Evolutionary conservation across 2,888 invertebrate genomes (phyloP).

Genomic region (Eristalis tenax): DNA sequence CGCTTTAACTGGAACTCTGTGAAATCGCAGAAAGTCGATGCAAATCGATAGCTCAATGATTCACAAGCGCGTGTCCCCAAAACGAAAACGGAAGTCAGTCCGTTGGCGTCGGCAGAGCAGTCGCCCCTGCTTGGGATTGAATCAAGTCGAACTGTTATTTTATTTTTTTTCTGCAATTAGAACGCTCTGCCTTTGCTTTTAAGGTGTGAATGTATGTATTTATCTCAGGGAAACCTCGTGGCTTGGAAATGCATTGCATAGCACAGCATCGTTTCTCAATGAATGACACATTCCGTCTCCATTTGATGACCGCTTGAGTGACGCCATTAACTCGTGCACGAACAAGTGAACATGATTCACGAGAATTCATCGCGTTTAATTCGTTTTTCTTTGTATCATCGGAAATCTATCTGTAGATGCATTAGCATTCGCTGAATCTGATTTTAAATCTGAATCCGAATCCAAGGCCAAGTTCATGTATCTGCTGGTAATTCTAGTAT

Average conservation of each 20-base stretch:
- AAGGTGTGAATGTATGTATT: background rate
- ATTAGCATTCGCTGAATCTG: slow-evolving; percentile 25
- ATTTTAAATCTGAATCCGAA: background rate
- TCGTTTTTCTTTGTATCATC: slow-evolving; percentile 23
- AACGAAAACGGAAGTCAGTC: slow-evolving; percentile 31
- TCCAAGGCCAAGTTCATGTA: slow-evolving; percentile 56
- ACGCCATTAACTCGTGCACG: background rate
- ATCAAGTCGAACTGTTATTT: slow-evolving; percentile 4
- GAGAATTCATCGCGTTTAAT: slow-evolving; percentile 26
- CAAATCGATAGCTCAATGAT: slow-evolving; percentile 29
- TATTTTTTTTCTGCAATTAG: background rate
- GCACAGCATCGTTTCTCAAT: background rate
- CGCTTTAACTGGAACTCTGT: slow-evolving; percentile 19
- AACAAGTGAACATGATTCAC: slow-evolving; percentile 26
- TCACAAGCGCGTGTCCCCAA: slow-evolving; percentile 29
- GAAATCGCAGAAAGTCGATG: slow-evolving; percentile 16
- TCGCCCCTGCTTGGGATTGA: background rate
- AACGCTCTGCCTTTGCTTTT: slow-evolving; percentile 13
- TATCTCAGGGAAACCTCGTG: background rate
- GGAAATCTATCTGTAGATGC: slow-evolving; percentile 13
- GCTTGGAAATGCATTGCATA: slow-evolving; percentile 2
- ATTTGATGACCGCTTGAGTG: slow-evolving; percentile 16
- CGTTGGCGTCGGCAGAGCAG: background rate
- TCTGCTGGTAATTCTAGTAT: slow-evolving; percentile 12
- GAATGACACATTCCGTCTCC: slow-evolving; percentile 12